Base-by-base conservation (phyloP, 2,888 invertebrate genomes). In the Dinocampus coccinellae region DNA sequence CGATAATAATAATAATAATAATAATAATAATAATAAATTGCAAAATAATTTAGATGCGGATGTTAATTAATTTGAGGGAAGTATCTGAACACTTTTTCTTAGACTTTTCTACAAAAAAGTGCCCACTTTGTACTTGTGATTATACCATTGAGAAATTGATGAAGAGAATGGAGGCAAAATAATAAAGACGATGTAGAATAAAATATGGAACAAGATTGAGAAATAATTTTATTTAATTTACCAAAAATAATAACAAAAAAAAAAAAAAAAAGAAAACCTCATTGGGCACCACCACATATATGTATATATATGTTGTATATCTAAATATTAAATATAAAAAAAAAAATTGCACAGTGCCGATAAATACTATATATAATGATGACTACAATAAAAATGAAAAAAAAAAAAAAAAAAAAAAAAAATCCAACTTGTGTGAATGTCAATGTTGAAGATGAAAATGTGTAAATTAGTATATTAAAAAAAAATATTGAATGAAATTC, bases 401-500 rank as follows among this genome's bases (percentile, higher is more conserved):
- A n/a, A n/a, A n/a, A n/a, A n/a, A n/a, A n/a, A n/a, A n/a, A n/a
- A n/a, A n/a, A n/a, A n/a, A n/a, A n/a, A n/a, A 69, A 22, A 29
- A 52, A 62, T 60, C 22, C 39, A 67, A 66, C 58, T 62, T 69
- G 61, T 73, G 69, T 69, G 63, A 76, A 75, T 71, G 72, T 66
- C 57, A 69, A 75, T 69, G 69, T 16, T 47, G n/a, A 47, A 29
- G 7, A 47, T 47, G n/a, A 47, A 7, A 16, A 72, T 76, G 76
- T 73, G 73, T n/a, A n/a, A 73, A 73, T 69, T 75, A 69, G 20
- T 47, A 72, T n/a, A n/a, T n/a, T n/a, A n/a, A n/a, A n/a, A n/a
- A n/a, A n/a, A n/a, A n/a, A n/a, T n/a, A n/a, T 75, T 67, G 11
- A 42, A 42, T 36, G 16, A 33, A 39, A 75, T 76, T 74, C 71